Evolutionary conservation across 1,140 invertebrate species (phyloP).

Genomic region (Conus ventricosus): DNA sequence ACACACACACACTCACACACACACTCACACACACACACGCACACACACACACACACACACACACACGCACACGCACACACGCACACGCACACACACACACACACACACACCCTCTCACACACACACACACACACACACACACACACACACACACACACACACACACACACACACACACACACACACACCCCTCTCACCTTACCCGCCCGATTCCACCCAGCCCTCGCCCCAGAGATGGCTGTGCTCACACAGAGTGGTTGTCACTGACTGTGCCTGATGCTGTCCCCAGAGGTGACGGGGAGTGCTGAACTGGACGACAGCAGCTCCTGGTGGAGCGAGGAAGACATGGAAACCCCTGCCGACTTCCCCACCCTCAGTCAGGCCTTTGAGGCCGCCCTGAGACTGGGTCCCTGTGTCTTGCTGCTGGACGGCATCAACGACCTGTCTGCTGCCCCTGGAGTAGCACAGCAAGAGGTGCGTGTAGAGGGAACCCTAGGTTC

Average conservation of each 20-base stretch:
- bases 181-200: too few relatives aligned
- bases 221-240: too few relatives aligned
- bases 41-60: too few relatives aligned
- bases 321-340: slow-evolving; percentile 23
- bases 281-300: slow-evolving; percentile 13
- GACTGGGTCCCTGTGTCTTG: slow-evolving; percentile 68
- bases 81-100: background rate
- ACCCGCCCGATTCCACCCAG: too few relatives aligned
- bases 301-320: background rate
- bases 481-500: background rate
- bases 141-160: slow-evolving; percentile 6
- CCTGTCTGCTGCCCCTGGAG: slow-evolving; percentile 54
- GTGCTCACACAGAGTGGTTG: too few relatives aligned
- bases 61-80: background rate
- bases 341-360: background rate
- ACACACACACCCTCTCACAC: background rate
- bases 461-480: slow-evolving; percentile 54
- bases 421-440: slow-evolving; percentile 71
- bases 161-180: too few relatives aligned
- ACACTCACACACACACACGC: too few relatives aligned
- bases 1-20: too few relatives aligned
- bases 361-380: slow-evolving; percentile 61
- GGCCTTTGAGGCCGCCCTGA: slow-evolving; percentile 64
- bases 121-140: background rate
- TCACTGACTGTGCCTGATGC: too few relatives aligned